Percentiles rank a stretch among this genome's conserved stretches.
phyloP scores from a whole-genome alignment of 2,888 invertebrate genomes.

The Agelastica alni region DNA sequence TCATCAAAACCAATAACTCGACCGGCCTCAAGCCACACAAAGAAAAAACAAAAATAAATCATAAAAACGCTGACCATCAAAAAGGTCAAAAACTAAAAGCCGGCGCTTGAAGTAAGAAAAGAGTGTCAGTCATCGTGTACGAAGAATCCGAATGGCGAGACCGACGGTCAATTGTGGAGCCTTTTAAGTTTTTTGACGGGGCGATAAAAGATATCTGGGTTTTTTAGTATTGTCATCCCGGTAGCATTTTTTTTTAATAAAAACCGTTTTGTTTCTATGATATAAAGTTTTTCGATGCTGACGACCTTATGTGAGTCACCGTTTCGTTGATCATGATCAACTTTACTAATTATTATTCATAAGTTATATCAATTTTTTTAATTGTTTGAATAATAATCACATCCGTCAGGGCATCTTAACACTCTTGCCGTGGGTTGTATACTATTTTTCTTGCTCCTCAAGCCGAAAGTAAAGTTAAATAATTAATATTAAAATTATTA shows the following conservation, averaged over 20 bases:
- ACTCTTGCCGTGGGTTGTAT: too few relatives aligned
- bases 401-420: too few relatives aligned
- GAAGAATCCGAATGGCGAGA: conserved; percentile 1
- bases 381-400: too few relatives aligned
- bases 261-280: conserved; percentile 28
- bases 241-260: conserved; percentile 40
- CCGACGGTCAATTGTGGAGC: conserved; percentile 31
- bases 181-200: conserved; percentile 38
- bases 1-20: conserved; percentile 17
- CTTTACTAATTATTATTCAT: too few relatives aligned
- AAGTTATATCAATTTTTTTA: too few relatives aligned
- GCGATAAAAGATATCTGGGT: conserved; percentile 40
- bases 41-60: conserved; percentile 18
- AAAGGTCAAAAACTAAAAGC: conserved; percentile 13
- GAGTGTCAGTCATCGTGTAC: conserved; percentile 15
- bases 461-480: too few relatives aligned
- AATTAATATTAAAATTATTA: too few relatives aligned
- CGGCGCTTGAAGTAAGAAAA: conserved; percentile 14
- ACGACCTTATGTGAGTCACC: conserved; percentile 11
- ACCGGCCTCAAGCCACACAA: neutral
- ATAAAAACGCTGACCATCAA: conserved; percentile 13
- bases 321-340: too few relatives aligned
- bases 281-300: conserved; percentile 12
- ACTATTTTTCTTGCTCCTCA: too few relatives aligned
- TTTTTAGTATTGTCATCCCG: conserved; percentile 41